A percentile compares a stretch with the other conserved stretches of the same genome.
phyloP scores from a whole-genome alignment of 2,888 invertebrate genomes.

The Frankliniella intonsa region DNA sequence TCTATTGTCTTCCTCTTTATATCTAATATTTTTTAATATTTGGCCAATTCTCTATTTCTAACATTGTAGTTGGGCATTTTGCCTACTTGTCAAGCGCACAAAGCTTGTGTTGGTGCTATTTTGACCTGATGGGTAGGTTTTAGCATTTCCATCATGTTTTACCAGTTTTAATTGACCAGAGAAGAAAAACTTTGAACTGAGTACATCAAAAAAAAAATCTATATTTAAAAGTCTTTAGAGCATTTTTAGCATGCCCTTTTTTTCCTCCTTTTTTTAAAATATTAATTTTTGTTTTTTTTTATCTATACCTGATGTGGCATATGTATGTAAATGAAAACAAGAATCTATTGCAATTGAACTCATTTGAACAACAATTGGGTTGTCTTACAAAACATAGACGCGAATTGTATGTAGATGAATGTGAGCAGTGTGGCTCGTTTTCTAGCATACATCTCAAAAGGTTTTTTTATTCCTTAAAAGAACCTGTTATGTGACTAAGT shows the following conservation, averaged over 20 bases:
- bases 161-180: conserved; percentile 2
- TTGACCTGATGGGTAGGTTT: neutral
- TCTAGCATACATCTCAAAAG: too few species aligned
- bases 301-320: too few species aligned
- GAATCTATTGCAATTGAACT: too few species aligned
- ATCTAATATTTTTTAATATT: neutral
- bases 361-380: too few species aligned
- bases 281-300: too few species aligned
- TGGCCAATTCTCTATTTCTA: neutral
- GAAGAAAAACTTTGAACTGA: neutral
- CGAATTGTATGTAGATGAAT: too few species aligned
- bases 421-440: too few species aligned
- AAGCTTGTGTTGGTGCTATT: conserved; percentile 12
- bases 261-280: too few species aligned
- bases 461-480: too few species aligned
- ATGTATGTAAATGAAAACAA: too few species aligned
- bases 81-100: conserved; percentile 14
- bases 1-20: neutral
- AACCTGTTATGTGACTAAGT: too few species aligned
- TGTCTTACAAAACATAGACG: too few species aligned
- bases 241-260: neutral
- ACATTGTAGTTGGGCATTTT: neutral
- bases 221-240: neutral
- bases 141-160: neutral
- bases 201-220: neutral